A percentile compares a stretch with the other conserved stretches of the same genome.
Conservation (phyloP, 2,113 vertebrate genomes). For the Neolamprologus brichardi region DNA sequence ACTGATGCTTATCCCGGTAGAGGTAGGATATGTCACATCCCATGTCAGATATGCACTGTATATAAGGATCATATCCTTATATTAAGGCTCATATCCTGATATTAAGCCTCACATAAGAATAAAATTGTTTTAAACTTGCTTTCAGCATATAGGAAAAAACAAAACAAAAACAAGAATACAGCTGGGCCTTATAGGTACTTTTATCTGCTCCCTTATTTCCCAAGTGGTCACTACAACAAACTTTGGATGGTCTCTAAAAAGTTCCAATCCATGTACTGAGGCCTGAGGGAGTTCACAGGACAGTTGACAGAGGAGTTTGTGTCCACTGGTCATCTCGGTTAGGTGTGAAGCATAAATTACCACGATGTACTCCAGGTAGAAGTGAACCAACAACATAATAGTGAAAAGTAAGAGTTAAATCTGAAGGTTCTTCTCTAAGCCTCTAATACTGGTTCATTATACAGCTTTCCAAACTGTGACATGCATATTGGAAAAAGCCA, state of each 20-base stretch:
- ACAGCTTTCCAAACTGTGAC: not conserved
- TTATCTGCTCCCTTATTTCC: not conserved
- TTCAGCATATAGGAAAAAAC: not conserved
- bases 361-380: not conserved
- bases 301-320: not conserved
- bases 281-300: not conserved
- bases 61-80: not conserved
- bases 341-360: not conserved
- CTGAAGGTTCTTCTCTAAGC: not conserved
- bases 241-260: not conserved
- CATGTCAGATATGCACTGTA: not conserved
- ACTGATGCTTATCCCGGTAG: not conserved
- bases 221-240: not conserved
- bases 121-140: not conserved
- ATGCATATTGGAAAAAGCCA: not conserved
- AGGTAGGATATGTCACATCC: not conserved
- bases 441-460: not conserved
- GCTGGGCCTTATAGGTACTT: not conserved
- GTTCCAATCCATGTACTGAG: not conserved
- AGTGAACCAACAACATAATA: not conserved
- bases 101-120: not conserved
- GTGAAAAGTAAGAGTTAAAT: not conserved
- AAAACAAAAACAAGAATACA: not conserved
- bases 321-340: not conserved
- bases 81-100: not conserved